These are phyloP conservation scores for Halcyon badia DNA, from an alignment of 2,797 vertebrate species.

Conservation along the genomic window DNA sequence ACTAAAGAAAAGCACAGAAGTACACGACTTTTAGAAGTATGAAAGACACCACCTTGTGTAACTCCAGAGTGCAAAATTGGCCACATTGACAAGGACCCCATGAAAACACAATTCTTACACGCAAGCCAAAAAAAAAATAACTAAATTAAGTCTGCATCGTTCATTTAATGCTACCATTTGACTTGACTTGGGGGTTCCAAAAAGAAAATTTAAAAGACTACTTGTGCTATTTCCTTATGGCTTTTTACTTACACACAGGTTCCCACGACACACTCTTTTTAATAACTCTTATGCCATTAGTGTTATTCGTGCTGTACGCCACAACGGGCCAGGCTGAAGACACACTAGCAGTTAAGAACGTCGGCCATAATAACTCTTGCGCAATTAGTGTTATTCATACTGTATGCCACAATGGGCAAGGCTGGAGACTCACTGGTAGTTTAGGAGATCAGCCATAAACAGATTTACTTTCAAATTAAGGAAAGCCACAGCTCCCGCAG, in stretches of 20 bases:
- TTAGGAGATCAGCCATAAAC: constrained; percentile 14
- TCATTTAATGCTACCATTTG: not conserved
- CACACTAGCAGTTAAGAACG: constrained; percentile 7
- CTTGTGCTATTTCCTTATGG: not conserved
- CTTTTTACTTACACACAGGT: not conserved
- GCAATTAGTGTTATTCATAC: not conserved
- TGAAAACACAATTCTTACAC: not conserved
- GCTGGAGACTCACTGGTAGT: not conserved
- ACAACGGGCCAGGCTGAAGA: constrained; percentile 12
- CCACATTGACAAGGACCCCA: not conserved
- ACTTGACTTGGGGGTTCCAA: not conserved
- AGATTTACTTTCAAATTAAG: constrained; percentile 46
- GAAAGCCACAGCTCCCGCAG: constrained; percentile 21
- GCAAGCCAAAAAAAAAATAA: not conserved
- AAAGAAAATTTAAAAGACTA: not conserved
- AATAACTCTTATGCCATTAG: constrained; percentile 13
- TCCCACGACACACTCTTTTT: not conserved
- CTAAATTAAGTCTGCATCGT: not conserved
- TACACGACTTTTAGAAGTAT: not conserved
- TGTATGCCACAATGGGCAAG: not conserved
- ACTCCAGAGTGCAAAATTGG: not conserved
- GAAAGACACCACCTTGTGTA: not conserved
- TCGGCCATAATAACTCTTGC: constrained; percentile 12
- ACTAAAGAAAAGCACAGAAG: not conserved
- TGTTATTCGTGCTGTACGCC: not conserved